phyloP scores from a whole-genome alignment of 2,888 invertebrate genomes.

The Osmoderma eremita region DNA sequence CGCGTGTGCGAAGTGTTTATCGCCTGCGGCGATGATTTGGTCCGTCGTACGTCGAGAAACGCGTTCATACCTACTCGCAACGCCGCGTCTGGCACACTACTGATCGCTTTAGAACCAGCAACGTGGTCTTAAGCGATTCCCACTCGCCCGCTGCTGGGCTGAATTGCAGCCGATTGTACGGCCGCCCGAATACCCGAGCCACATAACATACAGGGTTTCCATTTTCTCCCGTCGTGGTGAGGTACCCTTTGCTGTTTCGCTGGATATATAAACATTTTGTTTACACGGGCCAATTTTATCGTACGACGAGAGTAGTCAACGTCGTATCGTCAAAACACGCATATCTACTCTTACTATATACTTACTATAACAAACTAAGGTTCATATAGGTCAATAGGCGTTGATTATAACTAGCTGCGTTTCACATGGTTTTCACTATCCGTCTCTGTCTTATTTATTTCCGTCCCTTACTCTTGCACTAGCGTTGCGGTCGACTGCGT shows the following conservation, averaged over 20 bases:
- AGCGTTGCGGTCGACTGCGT: not conserved
- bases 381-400: constrained; percentile 31
- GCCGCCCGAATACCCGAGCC: no score
- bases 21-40: constrained; percentile 5
- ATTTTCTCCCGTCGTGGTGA: not conserved
- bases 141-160: not conserved
- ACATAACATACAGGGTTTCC: no score
- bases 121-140: constrained; percentile 25
- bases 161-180: no score
- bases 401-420: constrained; percentile 12
- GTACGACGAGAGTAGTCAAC: no score
- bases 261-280: not conserved
- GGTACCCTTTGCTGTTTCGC: no score
- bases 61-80: constrained; percentile 32
- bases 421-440: constrained; percentile 11
- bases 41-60: constrained; percentile 14
- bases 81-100: constrained; percentile 38
- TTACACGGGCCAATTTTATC: constrained; percentile 5
- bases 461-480: not conserved
- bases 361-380: not conserved
- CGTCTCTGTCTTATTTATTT: not conserved
- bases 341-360: not conserved
- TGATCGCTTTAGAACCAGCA: constrained; percentile 29
- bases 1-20: constrained; percentile 7
- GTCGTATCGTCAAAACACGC: no score